Evolutionary conservation across 2,113 vertebrate genomes (phyloP).

Genomic region (Crotalus helleri): DNA sequence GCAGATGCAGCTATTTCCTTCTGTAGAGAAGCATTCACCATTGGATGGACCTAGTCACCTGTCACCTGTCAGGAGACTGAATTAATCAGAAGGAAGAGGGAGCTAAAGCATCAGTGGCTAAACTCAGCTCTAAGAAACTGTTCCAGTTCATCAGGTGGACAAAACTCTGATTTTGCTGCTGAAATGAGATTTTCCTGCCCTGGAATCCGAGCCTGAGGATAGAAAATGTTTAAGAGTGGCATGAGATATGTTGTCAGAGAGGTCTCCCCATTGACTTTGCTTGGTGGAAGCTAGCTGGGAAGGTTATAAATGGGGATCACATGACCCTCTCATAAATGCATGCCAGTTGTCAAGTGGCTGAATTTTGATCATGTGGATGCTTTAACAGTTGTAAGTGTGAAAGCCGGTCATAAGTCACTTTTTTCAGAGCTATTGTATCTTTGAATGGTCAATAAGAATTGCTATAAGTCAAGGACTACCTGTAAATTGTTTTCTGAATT

Average conservation of each 20-base stretch:
- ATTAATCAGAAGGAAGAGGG: not conserved
- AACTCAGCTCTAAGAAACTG: not conserved
- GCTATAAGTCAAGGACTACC: no score
- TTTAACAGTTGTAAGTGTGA: not conserved
- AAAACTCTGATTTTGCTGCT: not conserved
- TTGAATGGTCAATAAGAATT: not conserved
- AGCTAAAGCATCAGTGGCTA: not conserved
- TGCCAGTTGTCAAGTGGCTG: not conserved
- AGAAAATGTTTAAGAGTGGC: no score
- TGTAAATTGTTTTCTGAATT: no score
- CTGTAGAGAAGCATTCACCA: not conserved
- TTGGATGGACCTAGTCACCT: not conserved
- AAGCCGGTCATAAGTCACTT: not conserved
- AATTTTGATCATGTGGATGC: not conserved
- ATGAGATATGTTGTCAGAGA: not conserved
- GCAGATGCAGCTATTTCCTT: not conserved
- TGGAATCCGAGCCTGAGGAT: not conserved
- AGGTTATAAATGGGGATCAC: not conserved
- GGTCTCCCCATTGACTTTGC: not conserved
- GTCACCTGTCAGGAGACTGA: not conserved
- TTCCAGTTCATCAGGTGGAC: not conserved
- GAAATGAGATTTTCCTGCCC: not conserved
- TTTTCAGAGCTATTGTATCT: not conserved
- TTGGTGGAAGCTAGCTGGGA: no score
- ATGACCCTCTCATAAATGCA: not conserved